Evolutionary conservation across 2,113 vertebrate species (phyloP).

Genomic region (Coracopsis vasa): DNA sequence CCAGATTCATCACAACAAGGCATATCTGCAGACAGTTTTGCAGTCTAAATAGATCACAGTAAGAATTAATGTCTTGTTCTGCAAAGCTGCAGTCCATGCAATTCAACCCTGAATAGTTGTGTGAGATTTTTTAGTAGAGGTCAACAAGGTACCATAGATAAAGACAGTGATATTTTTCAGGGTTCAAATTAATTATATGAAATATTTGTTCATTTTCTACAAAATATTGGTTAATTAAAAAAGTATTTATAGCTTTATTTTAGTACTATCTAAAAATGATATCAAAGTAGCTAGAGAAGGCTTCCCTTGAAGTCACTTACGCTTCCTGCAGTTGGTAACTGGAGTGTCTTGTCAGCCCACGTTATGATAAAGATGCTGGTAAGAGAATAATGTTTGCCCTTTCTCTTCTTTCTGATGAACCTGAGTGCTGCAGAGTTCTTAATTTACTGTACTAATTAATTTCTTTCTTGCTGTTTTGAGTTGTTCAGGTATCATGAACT

Average conservation of each 20-base stretch:
- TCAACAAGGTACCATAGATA: not conserved
- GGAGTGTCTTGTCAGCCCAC: not conserved
- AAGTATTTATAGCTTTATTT: not conserved
- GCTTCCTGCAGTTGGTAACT: not conserved
- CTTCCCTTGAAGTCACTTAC: not conserved
- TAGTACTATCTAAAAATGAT: not conserved
- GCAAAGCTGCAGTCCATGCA: not conserved
- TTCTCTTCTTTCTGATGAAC: not conserved
- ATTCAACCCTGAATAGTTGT: not conserved
- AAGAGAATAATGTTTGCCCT: not conserved
- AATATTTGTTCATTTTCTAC: not conserved
- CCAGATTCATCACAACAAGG: not conserved
- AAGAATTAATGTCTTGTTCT: not conserved
- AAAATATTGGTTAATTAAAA: not conserved
- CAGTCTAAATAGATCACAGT: not conserved
- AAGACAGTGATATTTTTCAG: not conserved
- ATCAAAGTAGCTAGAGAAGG: not conserved
- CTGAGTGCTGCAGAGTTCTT: not conserved
- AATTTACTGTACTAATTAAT: not conserved
- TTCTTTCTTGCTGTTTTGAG: not conserved
- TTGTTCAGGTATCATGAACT: not conserved
- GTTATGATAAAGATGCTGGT: not conserved
- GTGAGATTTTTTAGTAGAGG: not conserved
- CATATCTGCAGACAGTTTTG: not conserved
- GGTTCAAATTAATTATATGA: not conserved